Conservation (phyloP, 2,797 vertebrate species). For the Darevskia nairensis region DNA sequence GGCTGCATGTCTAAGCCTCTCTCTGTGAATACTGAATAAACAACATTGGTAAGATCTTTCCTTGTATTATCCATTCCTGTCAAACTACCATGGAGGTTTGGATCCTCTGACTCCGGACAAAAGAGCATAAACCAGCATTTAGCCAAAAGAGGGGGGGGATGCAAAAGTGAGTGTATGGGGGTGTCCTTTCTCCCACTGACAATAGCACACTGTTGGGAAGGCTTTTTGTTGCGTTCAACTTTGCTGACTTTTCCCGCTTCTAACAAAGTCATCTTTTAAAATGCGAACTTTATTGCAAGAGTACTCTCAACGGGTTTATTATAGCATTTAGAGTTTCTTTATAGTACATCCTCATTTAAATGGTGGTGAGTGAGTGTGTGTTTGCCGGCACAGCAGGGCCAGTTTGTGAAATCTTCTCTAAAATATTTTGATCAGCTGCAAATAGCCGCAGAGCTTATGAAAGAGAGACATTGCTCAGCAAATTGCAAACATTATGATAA, state of each 20-base stretch:
- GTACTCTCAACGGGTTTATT: not conserved
- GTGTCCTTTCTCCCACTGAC: too few species aligned
- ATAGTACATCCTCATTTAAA: not conserved
- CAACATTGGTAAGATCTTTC: too few species aligned
- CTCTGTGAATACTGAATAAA: too few species aligned
- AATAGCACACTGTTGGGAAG: not conserved
- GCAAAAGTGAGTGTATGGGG: too few species aligned
- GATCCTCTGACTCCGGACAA: too few species aligned
- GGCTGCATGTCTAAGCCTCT: too few species aligned
- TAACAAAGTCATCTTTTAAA: not conserved
- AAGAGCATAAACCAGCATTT: too few species aligned
- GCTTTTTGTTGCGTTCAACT: not conserved
- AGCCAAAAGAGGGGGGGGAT: too few species aligned
- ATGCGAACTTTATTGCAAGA: not conserved
- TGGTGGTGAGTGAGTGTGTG: not conserved
- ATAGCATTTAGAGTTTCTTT: not conserved
- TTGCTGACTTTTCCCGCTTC: not conserved
- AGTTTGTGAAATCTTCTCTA: constrained; percentile 11
- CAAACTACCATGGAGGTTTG: too few species aligned
- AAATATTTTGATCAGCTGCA: constrained; percentile 35
- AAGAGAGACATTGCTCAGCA: constrained; percentile 23
- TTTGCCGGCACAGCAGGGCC: not conserved
- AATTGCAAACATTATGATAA: constrained; percentile 34
- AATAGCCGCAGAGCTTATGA: not conserved
- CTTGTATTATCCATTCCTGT: too few species aligned